A percentile compares a stretch with the other conserved stretches of the same genome.
These are phyloP conservation scores for Aradus depressus DNA, from an alignment of 2,888 invertebrate genomes.

Conservation along the genomic window DNA sequence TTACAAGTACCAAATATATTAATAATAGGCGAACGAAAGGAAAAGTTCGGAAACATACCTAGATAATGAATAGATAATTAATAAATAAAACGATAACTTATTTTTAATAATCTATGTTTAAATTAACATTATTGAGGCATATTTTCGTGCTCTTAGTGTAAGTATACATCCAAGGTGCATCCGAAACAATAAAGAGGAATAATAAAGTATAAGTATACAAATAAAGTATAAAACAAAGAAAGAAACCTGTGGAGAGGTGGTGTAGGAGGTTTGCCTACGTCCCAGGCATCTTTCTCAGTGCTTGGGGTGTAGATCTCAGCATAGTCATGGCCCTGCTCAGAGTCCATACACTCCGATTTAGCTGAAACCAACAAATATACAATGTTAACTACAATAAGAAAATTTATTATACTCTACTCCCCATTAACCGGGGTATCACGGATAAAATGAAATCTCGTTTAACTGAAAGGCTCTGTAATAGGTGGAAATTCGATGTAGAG, in stretches of 20 bases:
- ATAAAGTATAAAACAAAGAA: background rate
- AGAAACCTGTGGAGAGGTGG: slow-evolving; percentile 61
- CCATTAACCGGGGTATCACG: background rate
- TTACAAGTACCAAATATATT: too few relatives aligned
- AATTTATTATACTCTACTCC: background rate
- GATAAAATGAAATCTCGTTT: background rate
- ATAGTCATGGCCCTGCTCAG: slow-evolving; percentile 66
- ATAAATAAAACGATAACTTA: too few relatives aligned
- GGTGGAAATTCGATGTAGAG: too few relatives aligned
- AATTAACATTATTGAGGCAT: too few relatives aligned
- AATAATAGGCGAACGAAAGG: too few relatives aligned
- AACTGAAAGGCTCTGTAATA: too few relatives aligned
- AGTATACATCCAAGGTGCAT: too few relatives aligned
- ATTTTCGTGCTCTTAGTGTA: too few relatives aligned
- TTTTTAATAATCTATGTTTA: too few relatives aligned
- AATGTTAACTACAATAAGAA: background rate
- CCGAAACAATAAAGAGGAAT: too few relatives aligned
- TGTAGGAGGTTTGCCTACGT: slow-evolving; percentile 56
- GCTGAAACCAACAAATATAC: slow-evolving; percentile 23
- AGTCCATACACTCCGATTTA: slow-evolving; percentile 37
- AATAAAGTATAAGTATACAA: background rate
- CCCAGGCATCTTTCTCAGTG: slow-evolving; percentile 48
- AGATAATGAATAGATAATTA: too few relatives aligned
- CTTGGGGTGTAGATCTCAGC: slow-evolving; percentile 91
- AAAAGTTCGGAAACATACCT: too few relatives aligned